Conservation (phyloP, 2,888 invertebrate genomes). For the Acanthococcus lagerstroemiae region DNA sequence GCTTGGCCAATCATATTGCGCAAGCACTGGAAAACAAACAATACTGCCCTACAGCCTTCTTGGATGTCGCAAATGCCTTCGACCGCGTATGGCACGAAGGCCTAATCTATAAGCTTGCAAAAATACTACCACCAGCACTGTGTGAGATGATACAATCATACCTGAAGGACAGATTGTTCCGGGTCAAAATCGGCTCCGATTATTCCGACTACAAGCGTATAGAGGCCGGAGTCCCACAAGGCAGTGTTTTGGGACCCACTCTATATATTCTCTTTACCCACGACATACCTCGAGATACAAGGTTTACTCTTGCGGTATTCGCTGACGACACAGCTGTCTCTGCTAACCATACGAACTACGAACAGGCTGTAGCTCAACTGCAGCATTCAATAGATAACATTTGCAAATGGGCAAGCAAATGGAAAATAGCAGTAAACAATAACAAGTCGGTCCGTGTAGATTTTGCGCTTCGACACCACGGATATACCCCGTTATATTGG, state of each 20-base stretch:
- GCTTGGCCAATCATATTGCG: not conserved
- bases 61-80: not conserved
- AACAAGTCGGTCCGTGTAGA: too few species aligned
- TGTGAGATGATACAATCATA: not conserved
- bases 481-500: too few species aligned
- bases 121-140: not conserved
- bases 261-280: not conserved
- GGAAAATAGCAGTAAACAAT: too few species aligned
- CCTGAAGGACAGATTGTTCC: not conserved
- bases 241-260: not conserved
- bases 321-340: not conserved
- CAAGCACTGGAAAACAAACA: conserved; percentile 1
- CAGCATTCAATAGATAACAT: not conserved
- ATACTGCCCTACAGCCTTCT: not conserved
- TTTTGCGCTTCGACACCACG: too few species aligned
- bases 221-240: not conserved
- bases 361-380: not conserved
- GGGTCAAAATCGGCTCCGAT: not conserved
- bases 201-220: not conserved
- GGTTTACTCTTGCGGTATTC: not conserved
- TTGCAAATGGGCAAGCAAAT: not conserved
- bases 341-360: not conserved
- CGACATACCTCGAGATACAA: not conserved
- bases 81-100: conserved; percentile 10
- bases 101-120: not conserved